Evolutionary conservation across 2,797 vertebrate genomes (phyloP), one percentile per base, ranked within the genome.

Genomic region (Psittacula derbiana): DNA sequence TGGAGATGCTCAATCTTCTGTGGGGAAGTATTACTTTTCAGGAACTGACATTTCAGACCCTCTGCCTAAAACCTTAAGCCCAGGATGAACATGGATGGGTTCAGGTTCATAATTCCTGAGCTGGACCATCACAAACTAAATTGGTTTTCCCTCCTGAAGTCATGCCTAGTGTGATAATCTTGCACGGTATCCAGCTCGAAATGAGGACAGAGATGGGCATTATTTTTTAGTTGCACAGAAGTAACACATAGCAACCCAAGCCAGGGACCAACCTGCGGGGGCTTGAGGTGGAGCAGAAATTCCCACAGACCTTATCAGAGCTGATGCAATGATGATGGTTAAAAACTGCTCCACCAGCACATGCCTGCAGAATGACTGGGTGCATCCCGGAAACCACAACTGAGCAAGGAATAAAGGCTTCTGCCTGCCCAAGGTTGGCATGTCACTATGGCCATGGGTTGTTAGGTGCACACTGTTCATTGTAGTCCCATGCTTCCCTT

Each of bases 371-470:
- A 64, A 27, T 10, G 31, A 60, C 41, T 14, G 41, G 31, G 30
- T 43, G 30, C 33, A 80, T 38, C 75, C 40, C n/a, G 41, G 74
- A 72, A 50, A 58, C 43, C 1, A 2, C 38, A 80, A 2, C 27
- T 57, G 40, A 80, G 40, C 12, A 47, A 62, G 31, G 19, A 75
- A 28, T 17, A 60, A 81, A 61, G 28, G 40, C 11, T 52, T 78
- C 87, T 90, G 27, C 31, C 41, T 91, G 53, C 57, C 25, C 1
- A 2, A 43, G n/a, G 36, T 30, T 0, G 0, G 21, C 64, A 91
- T 30, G 64, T 65, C 0, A 0, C 21, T 67, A 6, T 0, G 3
- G 52, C 44, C 31, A 3, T 1, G 24, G 49, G 27, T 33, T 20
- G 27, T 33, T 33, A n/a, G 36, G n/a, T 69, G 38, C 38, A 38